Percentiles rank a stretch among this genome's conserved stretches.
Conservation (phyloP, 2,113 vertebrate genomes). For the Tichodroma muraria region DNA sequence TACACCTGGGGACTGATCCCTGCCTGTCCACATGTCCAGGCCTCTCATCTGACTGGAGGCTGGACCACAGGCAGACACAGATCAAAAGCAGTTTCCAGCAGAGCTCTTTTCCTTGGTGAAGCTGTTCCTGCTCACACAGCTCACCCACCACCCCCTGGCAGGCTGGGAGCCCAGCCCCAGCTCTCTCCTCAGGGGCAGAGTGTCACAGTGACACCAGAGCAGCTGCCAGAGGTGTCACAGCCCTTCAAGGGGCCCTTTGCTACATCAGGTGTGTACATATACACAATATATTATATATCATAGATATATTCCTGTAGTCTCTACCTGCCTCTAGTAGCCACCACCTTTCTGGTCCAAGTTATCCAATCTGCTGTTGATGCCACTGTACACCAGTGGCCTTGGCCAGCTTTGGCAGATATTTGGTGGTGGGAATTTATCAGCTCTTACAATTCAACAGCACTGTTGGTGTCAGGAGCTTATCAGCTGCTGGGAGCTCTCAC, state of each 20-base stretch:
- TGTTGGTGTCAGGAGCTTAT: neutral
- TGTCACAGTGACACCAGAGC: fast-evolving
- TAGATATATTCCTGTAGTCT: neutral
- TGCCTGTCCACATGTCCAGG: neutral
- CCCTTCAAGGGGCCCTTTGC: neutral
- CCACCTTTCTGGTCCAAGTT: neutral
- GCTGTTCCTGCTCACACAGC: neutral
- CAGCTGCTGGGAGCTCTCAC: neutral
- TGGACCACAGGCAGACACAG: neutral
- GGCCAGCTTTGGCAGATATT: neutral
- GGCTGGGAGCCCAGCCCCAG: neutral
- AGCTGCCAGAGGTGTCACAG: neutral
- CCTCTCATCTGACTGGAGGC: neutral
- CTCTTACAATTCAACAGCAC: neutral
- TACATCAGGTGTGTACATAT: neutral
- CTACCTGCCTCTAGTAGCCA: neutral
- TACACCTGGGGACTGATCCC: neutral
- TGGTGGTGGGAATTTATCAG: neutral
- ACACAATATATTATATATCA: too few species aligned
- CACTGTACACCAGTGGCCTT: neutral
- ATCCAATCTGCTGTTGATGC: neutral
- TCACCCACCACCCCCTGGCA: neutral
- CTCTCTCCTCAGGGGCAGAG: neutral
- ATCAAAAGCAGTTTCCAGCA: neutral
- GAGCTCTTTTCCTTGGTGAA: neutral